Evolutionary conservation across 2,113 vertebrate species (phyloP).

Genomic region (Gnathonemus echidnorhynchus): DNA sequence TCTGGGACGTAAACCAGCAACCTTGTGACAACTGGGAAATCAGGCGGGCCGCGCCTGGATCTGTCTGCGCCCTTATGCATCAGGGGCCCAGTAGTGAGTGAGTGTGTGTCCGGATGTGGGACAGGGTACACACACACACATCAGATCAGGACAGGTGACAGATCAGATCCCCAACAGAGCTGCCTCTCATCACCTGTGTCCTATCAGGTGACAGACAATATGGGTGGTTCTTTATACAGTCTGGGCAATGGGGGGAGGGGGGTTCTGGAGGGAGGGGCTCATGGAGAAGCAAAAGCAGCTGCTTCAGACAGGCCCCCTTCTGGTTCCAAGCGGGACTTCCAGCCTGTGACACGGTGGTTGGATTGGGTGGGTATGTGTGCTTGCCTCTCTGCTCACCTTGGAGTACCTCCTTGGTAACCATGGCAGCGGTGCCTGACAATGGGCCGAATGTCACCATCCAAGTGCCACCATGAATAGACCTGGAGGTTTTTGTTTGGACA

Average conservation of each 20-base stretch:
- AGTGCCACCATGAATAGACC: background rate
- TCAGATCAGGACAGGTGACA: background rate
- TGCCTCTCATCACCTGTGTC: background rate
- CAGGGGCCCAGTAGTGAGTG: background rate
- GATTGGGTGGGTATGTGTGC: background rate
- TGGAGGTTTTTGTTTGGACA: background rate
- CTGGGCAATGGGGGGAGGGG: background rate
- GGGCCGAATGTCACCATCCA: background rate
- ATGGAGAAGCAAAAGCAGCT: background rate
- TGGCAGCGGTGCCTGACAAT: background rate
- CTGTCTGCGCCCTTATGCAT: background rate
- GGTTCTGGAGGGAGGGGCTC: background rate
- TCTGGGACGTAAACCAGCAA: background rate
- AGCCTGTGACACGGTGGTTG: background rate
- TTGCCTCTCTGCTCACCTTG: background rate
- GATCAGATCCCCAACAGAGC: background rate
- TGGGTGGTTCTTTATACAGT: background rate
- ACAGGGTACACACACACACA: background rate
- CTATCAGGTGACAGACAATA: background rate
- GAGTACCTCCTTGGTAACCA: background rate
- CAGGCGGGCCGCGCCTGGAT: background rate
- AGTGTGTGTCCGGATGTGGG: background rate
- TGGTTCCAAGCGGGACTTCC: background rate
- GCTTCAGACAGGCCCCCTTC: background rate
- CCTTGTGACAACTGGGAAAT: background rate